These are phyloP conservation scores for Zeugodacus cucurbitae DNA, from an alignment of 1,140 invertebrate species.

Conservation along the genomic window DNA sequence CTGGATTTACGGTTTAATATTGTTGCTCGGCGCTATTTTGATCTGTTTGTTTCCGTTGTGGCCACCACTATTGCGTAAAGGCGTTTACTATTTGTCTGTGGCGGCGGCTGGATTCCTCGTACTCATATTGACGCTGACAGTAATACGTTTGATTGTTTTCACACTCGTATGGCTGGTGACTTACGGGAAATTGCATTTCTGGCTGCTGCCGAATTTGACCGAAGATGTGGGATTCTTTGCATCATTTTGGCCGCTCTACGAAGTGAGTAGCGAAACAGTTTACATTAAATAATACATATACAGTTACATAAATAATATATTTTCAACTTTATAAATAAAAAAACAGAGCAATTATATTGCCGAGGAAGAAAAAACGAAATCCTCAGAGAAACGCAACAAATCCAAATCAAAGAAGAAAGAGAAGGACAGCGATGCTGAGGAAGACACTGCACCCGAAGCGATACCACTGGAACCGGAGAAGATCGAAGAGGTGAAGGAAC, in stretches of 20 bases:
- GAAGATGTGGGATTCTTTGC: conserved; percentile 99
- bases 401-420: conserved; percentile 75
- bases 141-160: conserved; percentile 91
- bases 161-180: conserved; percentile 90
- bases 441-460: conserved; percentile 51
- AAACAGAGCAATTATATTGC: conserved; percentile 56
- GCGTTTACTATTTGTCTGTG: conserved; percentile 97
- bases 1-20: conserved; percentile 91
- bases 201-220: conserved; percentile 97
- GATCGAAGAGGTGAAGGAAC: conserved; percentile 62
- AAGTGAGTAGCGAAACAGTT: conserved; percentile 70
- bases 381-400: conserved; percentile 71
- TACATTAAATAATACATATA: neutral
- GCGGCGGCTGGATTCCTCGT: conserved; percentile 94
- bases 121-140: conserved; percentile 89
- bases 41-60: conserved; percentile 98
- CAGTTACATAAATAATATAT: neutral
- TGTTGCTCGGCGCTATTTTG: conserved; percentile 93
- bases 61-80: conserved; percentile 91
- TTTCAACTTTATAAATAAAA: neutral
- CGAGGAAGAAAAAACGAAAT: conserved; percentile 52
- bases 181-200: conserved; percentile 92
- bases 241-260: conserved; percentile 97
- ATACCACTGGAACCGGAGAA: conserved; percentile 58
- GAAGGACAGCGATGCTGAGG: conserved; percentile 75